Percentiles rank a stretch among this genome's conserved stretches.
Evolutionary conservation across 1,140 invertebrate genomes (phyloP).

Genomic region (Neotoxoptera formosana): DNA sequence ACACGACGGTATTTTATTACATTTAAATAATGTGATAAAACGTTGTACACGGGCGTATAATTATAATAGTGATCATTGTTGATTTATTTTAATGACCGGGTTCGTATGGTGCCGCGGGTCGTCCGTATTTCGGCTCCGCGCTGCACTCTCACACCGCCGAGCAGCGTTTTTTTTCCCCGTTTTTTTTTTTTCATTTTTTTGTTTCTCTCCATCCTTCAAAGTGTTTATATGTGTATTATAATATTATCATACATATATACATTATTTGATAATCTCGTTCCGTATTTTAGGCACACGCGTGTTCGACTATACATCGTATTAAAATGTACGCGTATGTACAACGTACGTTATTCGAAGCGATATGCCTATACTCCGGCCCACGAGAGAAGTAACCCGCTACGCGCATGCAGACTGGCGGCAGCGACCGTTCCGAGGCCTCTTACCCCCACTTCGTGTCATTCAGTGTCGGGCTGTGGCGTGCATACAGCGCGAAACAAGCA

Average conservation of each 20-base stretch:
- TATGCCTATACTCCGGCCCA: conserved; percentile 66
- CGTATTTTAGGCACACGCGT: neutral
- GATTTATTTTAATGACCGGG: conserved; percentile 44
- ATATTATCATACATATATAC: neutral
- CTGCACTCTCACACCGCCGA: too few species aligned
- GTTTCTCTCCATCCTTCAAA: neutral
- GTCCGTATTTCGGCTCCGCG: neutral
- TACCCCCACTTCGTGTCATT: too few species aligned
- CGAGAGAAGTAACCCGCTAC: too few species aligned
- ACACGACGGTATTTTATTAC: conserved; percentile 43
- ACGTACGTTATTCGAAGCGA: neutral
- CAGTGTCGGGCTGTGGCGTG: too few species aligned
- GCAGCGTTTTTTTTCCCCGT: too few species aligned
- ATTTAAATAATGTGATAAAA: conserved; percentile 48
- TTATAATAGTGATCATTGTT: conserved; percentile 46
- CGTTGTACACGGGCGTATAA: conserved; percentile 36
- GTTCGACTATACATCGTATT: too few species aligned
- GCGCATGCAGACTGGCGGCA: too few species aligned
- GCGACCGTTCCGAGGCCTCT: too few species aligned
- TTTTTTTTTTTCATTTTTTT: neutral
- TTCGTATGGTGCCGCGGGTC: conserved; percentile 32
- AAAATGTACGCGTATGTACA: too few species aligned
- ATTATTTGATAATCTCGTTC: conserved; percentile 14
- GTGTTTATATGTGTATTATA: neutral
- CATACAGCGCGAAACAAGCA: too few species aligned